Base-by-base conservation (phyloP, 2,113 vertebrate genomes). In the Podarcis cretensis region DNA sequence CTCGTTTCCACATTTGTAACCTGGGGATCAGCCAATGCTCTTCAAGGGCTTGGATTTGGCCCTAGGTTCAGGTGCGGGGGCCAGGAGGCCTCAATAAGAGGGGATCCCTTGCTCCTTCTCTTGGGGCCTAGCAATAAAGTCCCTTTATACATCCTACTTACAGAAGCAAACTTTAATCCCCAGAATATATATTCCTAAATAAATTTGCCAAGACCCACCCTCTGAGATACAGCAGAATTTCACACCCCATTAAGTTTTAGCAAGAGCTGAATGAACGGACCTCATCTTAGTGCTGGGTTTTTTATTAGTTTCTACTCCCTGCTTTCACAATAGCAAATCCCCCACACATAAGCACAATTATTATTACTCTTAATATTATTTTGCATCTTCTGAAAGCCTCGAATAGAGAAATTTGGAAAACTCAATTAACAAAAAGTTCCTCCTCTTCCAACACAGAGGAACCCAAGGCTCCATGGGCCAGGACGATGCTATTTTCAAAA, bases 251-350 rank as follows among this genome's bases (percentile, higher is more conserved):
- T 86, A 66, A 77, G 21, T 77, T 54, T 86, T 68, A 57, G 13
- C 79, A 89, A 81, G 78, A 76, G 78, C 37, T 40, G 77, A 75
- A 78, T 73, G 37, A 86, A 77, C 76, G 43, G 86, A 76, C 32
- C 78, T 76, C 71, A 40, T 23, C n/a, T 76, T 81, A 27, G 7
- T 30, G 7, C 40, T 68, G 40, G 59, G 37, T 68, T 89, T 48
- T 54, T 79, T 73, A 37, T 59, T 6, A 20, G 7, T n/a, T 71
- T 57, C 30, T 35, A 37, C 48, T 79, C 75, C 54, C 66, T 43
- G 32, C 76, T 85, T 83, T 68, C 27, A 54, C 57, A 40, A 21
- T 14, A 59, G 48, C 48, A 35, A 32, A 69, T 68, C 6, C 32
- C 32, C 10, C 32, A 32, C 25, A 13, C 20, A 27, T 54, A 54